Evolutionary conservation across 2,888 invertebrate species (phyloP), one percentile per base, ranked within the genome.

Genomic region (Achlya flavicornis): DNA sequence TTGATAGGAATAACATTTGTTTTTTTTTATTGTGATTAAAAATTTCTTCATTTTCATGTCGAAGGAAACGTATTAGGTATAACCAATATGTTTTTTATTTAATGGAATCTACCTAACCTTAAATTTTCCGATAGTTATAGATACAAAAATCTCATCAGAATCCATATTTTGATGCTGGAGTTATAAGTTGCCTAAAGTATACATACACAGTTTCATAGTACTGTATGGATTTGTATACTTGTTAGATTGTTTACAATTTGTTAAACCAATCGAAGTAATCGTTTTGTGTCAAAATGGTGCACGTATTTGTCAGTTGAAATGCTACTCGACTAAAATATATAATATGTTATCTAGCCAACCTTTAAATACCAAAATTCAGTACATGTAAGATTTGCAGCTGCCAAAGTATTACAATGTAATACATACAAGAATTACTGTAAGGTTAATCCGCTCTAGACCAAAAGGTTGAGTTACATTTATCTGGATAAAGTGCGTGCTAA

Each of bases 401-500:
- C 16, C 53, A 19, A 41, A 19, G 19, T 53, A 53, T 19, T 19
- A 10, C 53, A 19, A 53, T 53, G 53, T 10, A 53, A 48, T 48
- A 16, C 10, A 10, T 19, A 53, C 53, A 53, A 53, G 68, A 66
- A 69, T 68, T 67, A 69, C 75, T 66, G 65, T 67, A 63, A 75
- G 77, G 77, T 74, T 85, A 85, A 88, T 85, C 85, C 83, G 69
- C 66, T 64, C 69, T 68, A 81, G 83, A 83, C 78, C 85, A 79
- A 79, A 83, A 88, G 41, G 86, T 89, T 84, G 78, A 71, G 75
- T 75, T 81, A 80, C 89, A 91, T 91, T 91, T 89, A 86, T 91
- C 88, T 83, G 86, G 88, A 89, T 91, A 83, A 86, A 87, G 86
- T 87, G 88, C 85, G 86, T 87, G 88, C 82, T 92, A 89, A 92